These are phyloP conservation scores for Oreochromis mossambicus DNA, from an alignment of 2,797 vertebrate species.

Conservation along the genomic window DNA sequence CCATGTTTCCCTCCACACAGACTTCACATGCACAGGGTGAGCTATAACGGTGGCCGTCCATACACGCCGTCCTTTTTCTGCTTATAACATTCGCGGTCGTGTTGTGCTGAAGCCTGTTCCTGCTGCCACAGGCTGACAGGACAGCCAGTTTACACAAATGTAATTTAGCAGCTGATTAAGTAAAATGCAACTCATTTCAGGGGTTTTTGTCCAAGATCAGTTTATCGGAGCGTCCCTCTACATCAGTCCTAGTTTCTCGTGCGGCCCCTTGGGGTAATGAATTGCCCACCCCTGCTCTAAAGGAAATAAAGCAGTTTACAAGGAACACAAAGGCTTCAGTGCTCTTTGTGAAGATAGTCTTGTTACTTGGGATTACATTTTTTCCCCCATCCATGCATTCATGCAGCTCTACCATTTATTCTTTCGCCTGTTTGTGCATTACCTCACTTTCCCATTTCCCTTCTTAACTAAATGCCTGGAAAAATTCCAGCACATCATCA, in stretches of 20 bases:
- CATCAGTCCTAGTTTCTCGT: neutral
- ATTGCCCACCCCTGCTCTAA: neutral
- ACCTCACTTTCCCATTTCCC: constrained; percentile 2
- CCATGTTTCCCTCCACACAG: neutral
- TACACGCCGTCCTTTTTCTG: neutral
- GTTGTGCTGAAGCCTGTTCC: neutral
- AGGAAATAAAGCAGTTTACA: neutral
- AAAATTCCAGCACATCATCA: constrained; percentile 5
- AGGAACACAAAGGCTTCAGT: neutral
- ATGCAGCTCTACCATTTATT: neutral
- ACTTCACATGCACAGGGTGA: neutral
- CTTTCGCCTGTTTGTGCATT: neutral
- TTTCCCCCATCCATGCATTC: accelerated
- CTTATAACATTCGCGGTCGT: neutral
- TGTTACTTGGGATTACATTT: neutral
- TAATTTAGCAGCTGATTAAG: neutral
- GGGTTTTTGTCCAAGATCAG: neutral
- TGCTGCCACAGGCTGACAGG: neutral
- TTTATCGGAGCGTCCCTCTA: neutral
- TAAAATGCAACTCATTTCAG: neutral
- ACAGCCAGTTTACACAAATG: neutral
- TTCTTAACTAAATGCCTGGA: neutral
- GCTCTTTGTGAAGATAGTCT: neutral
- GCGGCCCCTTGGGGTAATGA: neutral
- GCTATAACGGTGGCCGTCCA: neutral